Base-by-base conservation (phyloP, 2,888 invertebrate genomes). In the Anticlea derivata region DNA sequence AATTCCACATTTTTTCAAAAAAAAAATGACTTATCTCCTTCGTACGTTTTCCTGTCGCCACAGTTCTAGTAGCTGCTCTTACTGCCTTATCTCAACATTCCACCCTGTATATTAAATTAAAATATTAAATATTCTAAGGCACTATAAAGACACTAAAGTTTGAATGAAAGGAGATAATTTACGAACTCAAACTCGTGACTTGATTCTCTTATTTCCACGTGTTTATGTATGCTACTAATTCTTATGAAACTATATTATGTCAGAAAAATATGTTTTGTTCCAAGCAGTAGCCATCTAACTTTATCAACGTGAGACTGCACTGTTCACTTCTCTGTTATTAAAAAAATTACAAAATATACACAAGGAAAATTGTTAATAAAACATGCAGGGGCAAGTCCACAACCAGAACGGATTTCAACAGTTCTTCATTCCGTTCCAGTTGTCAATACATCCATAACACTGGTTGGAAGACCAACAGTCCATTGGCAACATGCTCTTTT, bases 311-410 rank as follows among this genome's bases (percentile, higher is more conserved):
- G 2, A 23, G 3, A 7, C 26, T 11, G 11, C 12, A 22, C 7
- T 10, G 7, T 8, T 23, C 44, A 50, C 29, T 10, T 35, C 29
- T 10, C 50, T 52, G 57, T 51, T 50, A 50, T 44, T 41, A 43
- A 46, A 47, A 37, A 53, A 50, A 45, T 30, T 41, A 61, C 54
- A 54, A 51, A 50, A 55, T 54, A 45, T 48, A 56, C 50, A 56
- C 12, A 55, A 35, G 40, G 34, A 49, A 47, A 51, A 55, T 5
- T 41, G 44, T 50, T 61, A 51, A 48, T 34, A 27, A 60, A 50
- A 31, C 62, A 63, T 57, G 62, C 62, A 51, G 23, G 22, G 29
- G 23, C 23, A 44, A 37, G 31, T 20, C 30, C n/a, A 40, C 44
- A 34, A 41, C 48, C 51, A 47, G 10, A 51, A 47, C 33, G 17